phyloP scores from a whole-genome alignment of 2,888 invertebrate species.

The Lithophane semibrunnea region DNA sequence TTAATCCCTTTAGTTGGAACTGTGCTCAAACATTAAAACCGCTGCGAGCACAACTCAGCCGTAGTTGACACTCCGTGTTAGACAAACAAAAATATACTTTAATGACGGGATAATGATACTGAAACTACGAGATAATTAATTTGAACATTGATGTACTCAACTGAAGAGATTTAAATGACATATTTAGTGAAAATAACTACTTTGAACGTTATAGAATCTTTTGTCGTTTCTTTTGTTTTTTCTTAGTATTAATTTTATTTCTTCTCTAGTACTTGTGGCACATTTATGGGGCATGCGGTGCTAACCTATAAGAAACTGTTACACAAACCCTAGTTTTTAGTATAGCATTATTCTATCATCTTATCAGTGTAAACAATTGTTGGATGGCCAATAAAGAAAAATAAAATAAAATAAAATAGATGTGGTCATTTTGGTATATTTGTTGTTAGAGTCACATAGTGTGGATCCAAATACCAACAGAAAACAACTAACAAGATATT shows the following conservation, averaged over 20 bases:
- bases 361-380: too few relatives aligned
- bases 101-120: slow-evolving; percentile 51
- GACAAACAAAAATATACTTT: slow-evolving; percentile 62
- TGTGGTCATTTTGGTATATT: too few relatives aligned
- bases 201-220: neutral
- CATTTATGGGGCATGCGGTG: too few relatives aligned
- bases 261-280: too few relatives aligned
- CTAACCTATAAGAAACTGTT: too few relatives aligned
- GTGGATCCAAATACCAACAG: neutral
- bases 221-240: too few relatives aligned
- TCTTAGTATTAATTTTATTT: too few relatives aligned
- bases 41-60: slow-evolving; percentile 46
- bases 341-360: too few relatives aligned
- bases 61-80: slow-evolving; percentile 51
- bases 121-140: slow-evolving; percentile 49
- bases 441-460: neutral
- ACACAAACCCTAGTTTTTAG: too few relatives aligned
- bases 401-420: too few relatives aligned
- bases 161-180: slow-evolving; percentile 3
- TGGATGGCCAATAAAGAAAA: too few relatives aligned
- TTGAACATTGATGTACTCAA: slow-evolving; percentile 23
- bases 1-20: slow-evolving; percentile 62
- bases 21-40: slow-evolving; percentile 61
- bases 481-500: neutral
- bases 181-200: neutral